Conservation (phyloP, 2,113 vertebrate species). For the Parus major region DNA sequence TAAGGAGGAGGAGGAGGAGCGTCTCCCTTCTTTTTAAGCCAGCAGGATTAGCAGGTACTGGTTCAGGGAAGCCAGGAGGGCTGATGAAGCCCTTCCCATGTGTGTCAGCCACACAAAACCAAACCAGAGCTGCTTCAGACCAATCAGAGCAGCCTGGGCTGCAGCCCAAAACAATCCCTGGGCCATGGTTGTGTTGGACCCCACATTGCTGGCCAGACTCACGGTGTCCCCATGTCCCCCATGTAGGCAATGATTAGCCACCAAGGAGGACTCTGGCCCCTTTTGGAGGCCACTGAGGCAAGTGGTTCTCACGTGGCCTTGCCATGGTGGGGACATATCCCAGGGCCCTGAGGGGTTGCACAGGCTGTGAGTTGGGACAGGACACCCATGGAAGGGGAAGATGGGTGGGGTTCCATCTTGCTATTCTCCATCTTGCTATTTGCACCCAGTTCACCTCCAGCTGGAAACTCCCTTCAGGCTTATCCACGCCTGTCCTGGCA, state of each 20-base stretch:
- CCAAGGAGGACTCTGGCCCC: not conserved
- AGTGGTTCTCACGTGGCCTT: fast-evolving
- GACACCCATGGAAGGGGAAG: not conserved
- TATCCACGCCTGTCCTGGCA: not conserved
- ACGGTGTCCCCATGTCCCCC: fast-evolving
- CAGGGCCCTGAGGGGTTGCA: not conserved
- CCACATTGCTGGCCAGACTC: fast-evolving
- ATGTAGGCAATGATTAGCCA: not conserved
- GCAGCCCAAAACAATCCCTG: not conserved
- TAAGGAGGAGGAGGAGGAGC: not conserved
- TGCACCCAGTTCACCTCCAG: not conserved
- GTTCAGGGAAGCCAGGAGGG: not conserved
- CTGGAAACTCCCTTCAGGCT: not conserved
- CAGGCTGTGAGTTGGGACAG: not conserved
- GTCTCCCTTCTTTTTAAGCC: not conserved
- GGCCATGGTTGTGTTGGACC: not conserved
- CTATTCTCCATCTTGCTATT: not conserved
- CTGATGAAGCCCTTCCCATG: not conserved
- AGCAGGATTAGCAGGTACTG: not conserved
- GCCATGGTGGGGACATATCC: fast-evolving
- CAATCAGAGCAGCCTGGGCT: not conserved
- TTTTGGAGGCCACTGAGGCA: not conserved
- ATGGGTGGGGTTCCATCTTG: not conserved
- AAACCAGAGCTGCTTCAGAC: not conserved
- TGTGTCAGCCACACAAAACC: not conserved